A percentile compares a stretch with the other conserved stretches of the same genome.
phyloP scores from a whole-genome alignment of 2,797 vertebrate species.

The Gymnodraco acuticeps region DNA sequence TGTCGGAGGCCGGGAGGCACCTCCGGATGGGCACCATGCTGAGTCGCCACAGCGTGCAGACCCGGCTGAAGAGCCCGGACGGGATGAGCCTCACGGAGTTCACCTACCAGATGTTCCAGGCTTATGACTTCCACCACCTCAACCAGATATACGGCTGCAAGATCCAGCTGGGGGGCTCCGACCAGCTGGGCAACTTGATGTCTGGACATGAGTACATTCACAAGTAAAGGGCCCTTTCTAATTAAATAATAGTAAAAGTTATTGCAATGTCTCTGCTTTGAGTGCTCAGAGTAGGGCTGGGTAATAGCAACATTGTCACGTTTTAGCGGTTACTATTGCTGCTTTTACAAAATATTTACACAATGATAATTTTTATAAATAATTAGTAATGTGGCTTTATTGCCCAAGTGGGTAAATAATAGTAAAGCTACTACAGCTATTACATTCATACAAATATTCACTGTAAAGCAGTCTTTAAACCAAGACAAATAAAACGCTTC shows the following conservation, averaged over 20 bases:
- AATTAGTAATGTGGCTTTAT: no score
- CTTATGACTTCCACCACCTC: slow-evolving; percentile 94
- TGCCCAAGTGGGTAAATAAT: no score
- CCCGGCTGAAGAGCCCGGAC: slow-evolving; percentile 87
- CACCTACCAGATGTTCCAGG: slow-evolving; percentile 95
- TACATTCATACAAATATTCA: no score
- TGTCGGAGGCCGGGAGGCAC: slow-evolving; percentile 86
- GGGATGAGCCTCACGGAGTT: slow-evolving; percentile 97
- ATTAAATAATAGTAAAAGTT: no score
- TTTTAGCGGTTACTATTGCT: no score
- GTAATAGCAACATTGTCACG: no score
- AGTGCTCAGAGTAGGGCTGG: background rate
- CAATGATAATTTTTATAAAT: no score
- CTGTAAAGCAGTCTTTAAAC: no score
- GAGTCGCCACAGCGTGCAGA: slow-evolving; percentile 92
- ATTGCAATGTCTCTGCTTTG: no score
- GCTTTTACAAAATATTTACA: no score
- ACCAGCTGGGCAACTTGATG: slow-evolving; percentile 96
- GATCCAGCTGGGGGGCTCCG: slow-evolving; percentile 93
- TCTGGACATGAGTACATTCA: slow-evolving; percentile 93
- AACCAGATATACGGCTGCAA: slow-evolving; percentile 89
- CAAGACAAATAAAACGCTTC: no score
- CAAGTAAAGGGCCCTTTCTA: slow-evolving; percentile 82
- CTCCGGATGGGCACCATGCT: slow-evolving; percentile 96
- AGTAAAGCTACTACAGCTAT: no score